phyloP scores from a whole-genome alignment of 2,888 invertebrate genomes.

The Trachelus stipa region DNA sequence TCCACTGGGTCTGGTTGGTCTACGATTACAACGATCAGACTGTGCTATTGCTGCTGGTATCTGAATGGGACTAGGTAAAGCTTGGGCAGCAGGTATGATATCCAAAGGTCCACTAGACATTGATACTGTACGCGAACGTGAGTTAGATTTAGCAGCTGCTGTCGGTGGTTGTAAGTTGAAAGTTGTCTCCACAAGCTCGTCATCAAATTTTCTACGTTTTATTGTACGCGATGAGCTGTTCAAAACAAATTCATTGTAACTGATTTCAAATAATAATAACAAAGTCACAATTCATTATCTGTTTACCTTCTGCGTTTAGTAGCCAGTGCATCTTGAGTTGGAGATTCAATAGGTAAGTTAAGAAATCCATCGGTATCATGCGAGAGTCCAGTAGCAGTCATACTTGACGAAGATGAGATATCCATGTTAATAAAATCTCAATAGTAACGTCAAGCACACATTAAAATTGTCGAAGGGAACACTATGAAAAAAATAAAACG shows the following conservation, averaged over 20 bases:
- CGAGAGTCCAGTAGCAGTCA: conserved; percentile 46
- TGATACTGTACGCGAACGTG: conserved; percentile 56
- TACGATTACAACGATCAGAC: conserved; percentile 55
- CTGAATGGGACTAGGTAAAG: conserved; percentile 52
- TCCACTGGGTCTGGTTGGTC: conserved; percentile 57
- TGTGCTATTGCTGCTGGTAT: conserved; percentile 49
- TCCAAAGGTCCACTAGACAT: conserved; percentile 55
- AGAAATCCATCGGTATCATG: conserved; percentile 53
- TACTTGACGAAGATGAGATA: conserved; percentile 48
- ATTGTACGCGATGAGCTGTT: conserved; percentile 91
- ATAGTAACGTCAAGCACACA: background rate
- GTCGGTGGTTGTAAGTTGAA: conserved; percentile 63
- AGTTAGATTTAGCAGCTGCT: conserved; percentile 55
- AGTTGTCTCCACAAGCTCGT: conserved; percentile 88
- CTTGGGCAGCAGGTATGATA: conserved; percentile 44
- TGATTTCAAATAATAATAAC: background rate
- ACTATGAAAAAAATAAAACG: background rate
- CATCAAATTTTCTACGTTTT: conserved; percentile 95
- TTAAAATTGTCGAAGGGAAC: background rate
- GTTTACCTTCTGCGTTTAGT: conserved; percentile 61
- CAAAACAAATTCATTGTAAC: conserved; percentile 13
- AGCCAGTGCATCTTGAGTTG: conserved; percentile 53
- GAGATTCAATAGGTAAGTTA: conserved; percentile 57
- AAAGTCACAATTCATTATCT: background rate
- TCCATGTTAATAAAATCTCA: conserved; percentile 35